These are phyloP conservation scores for Hedychridium roseum DNA, from an alignment of 2,888 invertebrate species.

Conservation along the genomic window DNA sequence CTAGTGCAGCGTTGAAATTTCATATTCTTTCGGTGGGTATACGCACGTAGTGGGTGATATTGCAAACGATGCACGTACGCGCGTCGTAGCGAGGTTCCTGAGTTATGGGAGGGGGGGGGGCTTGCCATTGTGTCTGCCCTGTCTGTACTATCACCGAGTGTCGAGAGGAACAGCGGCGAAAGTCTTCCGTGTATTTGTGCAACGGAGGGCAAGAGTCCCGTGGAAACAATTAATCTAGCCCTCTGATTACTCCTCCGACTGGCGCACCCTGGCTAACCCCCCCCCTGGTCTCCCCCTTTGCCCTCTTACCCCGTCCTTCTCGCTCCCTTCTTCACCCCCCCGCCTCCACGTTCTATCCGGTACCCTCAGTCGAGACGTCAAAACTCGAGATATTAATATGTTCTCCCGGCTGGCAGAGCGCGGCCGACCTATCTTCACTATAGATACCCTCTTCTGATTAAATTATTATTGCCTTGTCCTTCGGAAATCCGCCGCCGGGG, in stretches of 20 bases:
- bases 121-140: constrained; percentile 39
- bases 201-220: constrained; percentile 53
- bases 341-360: not conserved
- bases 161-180: constrained; percentile 21
- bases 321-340: constrained; percentile 13
- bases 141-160: constrained; percentile 41
- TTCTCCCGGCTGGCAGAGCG: constrained; percentile 52
- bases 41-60: too few species aligned
- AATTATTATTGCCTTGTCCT: constrained; percentile 47
- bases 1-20: too few species aligned
- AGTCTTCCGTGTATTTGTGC: constrained; percentile 41
- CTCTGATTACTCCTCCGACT: constrained; percentile 58
- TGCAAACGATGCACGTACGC: too few species aligned
- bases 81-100: constrained; percentile 31
- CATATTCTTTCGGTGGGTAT: too few species aligned
- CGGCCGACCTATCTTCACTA: constrained; percentile 18
- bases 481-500: constrained; percentile 5
- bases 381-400: constrained; percentile 63
- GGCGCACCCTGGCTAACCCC: constrained; percentile 43
- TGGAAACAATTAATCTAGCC: constrained; percentile 63
- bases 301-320: constrained; percentile 22
- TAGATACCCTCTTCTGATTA: constrained; percentile 43
- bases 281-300: constrained; percentile 24
- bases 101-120: constrained; percentile 38
- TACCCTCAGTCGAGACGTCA: constrained; percentile 50